phyloP scores from a whole-genome alignment of 2,888 invertebrate genomes.

The Drosophila falleni region DNA sequence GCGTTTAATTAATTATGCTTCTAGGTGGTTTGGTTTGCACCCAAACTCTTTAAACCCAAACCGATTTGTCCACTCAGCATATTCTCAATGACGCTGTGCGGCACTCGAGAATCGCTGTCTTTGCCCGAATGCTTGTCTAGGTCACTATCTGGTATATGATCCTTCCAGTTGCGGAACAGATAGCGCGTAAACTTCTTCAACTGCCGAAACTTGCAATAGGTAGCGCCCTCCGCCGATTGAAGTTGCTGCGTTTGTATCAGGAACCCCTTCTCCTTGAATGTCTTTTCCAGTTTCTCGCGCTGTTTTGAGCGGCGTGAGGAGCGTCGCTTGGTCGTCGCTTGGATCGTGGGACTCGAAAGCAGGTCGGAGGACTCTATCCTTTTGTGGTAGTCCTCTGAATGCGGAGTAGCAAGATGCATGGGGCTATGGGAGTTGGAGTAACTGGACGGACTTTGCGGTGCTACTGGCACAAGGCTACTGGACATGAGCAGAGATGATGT shows the following conservation, averaged over 20 bases:
- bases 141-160: slow-evolving; percentile 90
- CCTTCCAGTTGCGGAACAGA: slow-evolving; percentile 96
- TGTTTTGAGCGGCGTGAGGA: slow-evolving; percentile 94
- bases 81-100: slow-evolving; percentile 50
- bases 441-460: slow-evolving; percentile 60
- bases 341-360: slow-evolving; percentile 17
- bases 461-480: slow-evolving; percentile 57
- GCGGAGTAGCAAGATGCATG: slow-evolving; percentile 25
- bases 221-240: slow-evolving; percentile 96
- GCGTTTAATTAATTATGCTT: slow-evolving; percentile 16
- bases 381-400: slow-evolving; percentile 41
- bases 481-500: slow-evolving; percentile 72
- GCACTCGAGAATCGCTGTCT: slow-evolving; percentile 21
- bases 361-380: slow-evolving; percentile 23
- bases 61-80: slow-evolving; percentile 52
- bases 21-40: slow-evolving; percentile 13
- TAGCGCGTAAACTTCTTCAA: slow-evolving; percentile 96
- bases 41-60: slow-evolving; percentile 38
- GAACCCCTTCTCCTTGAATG: slow-evolving; percentile 96
- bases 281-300: slow-evolving; percentile 94
- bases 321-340: slow-evolving; percentile 87
- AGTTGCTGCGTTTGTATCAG: slow-evolving; percentile 96
- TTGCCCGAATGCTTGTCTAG: slow-evolving; percentile 52
- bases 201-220: slow-evolving; percentile 96
- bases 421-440: slow-evolving; percentile 57